Base-by-base conservation (phyloP, 2,797 vertebrate genomes). In the Phrynocephalus forsythii region DNA sequence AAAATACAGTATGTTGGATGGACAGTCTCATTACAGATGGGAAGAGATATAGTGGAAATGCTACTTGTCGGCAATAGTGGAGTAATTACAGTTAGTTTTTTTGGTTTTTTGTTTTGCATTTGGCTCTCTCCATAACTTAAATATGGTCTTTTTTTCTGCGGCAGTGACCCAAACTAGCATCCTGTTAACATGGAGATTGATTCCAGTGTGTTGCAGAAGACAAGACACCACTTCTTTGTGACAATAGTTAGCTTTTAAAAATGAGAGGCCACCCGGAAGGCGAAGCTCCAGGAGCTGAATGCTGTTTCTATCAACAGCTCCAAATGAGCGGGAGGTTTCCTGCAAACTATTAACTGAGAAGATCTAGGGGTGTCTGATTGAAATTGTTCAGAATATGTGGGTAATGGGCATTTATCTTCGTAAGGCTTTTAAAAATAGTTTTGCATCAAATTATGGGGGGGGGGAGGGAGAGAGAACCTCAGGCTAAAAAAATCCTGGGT, bases 391-490 rank as follows among this genome's bases (percentile, higher is more conserved):
- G 81, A 91, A 87, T 84, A 75, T 80, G 60, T 52, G 84, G 78
- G 30, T 91, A 91, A 91, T 81, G 85, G 93, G 75, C 66, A 84
- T 71, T 88, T 90, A 86, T 88, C 52, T 82, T 68, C 18, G 79
- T 88, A 82, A 87, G 63, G 77, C 30, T 91, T 92, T 95, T 94
- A 72, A 44, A 44, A 44, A 90, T 89, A 86, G 86, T 30, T 93
- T 90, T 33, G 82, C 88, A 73, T 72, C 73, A 76, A 78, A 30
- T 20, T 86, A 66, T 82, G 73, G 76, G 18, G 1, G 26, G 6
- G 9, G 24, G 13, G 15, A 2, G 6, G 9, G 22, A 8, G 15
- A 6, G 20, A 26, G 88, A 89, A 79, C 88, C 73, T 79, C 38
- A 30, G 68, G 26, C 50, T 33, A 48, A 4, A 28, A 6, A 44